Percentiles rank a stretch among this genome's conserved stretches.
phyloP scores from a whole-genome alignment of 2,797 vertebrate genomes.

The Semaprochilodus insignis region DNA sequence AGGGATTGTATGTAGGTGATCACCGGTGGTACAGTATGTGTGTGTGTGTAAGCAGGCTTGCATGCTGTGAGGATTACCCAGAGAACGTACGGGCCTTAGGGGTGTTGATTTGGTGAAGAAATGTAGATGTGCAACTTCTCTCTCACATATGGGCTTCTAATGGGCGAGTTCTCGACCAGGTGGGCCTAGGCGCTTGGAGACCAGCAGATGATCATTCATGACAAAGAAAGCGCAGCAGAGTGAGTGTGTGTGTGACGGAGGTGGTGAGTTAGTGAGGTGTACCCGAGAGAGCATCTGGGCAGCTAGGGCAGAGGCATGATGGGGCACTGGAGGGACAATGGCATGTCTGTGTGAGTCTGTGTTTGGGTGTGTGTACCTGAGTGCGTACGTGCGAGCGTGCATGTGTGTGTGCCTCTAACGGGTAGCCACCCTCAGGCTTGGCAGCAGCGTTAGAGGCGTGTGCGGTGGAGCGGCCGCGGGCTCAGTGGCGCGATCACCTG shows the following conservation, averaged over 20 bases:
- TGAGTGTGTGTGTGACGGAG: conserved; percentile 72
- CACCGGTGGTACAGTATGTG: background rate
- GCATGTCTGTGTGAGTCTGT: conserved; percentile 48
- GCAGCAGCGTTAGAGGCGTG: conserved; percentile 85
- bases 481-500: conserved; percentile 87
- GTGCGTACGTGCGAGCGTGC: conserved; percentile 32
- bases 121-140: conserved; percentile 45
- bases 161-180: conserved; percentile 61
- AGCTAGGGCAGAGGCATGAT: conserved; percentile 67
- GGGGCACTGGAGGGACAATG: conserved; percentile 65
- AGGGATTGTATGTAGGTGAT: conserved; percentile 4
- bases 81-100: conserved; percentile 41
- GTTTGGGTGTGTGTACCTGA: conserved; percentile 57
- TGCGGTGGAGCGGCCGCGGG: conserved; percentile 81
- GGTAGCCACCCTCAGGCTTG: conserved; percentile 86
- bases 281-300: conserved; percentile 73
- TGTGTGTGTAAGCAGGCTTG: background rate
- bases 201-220: conserved; percentile 83
- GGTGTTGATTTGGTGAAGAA: conserved; percentile 58
- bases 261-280: conserved; percentile 71
- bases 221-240: conserved; percentile 78
- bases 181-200: conserved; percentile 82
- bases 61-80: background rate
- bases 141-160: conserved; percentile 62
- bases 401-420: conserved; percentile 61